Evolutionary conservation across 2,797 vertebrate genomes (phyloP), one percentile per base, ranked within the genome.

Genomic region (Margarornis squamiger): DNA sequence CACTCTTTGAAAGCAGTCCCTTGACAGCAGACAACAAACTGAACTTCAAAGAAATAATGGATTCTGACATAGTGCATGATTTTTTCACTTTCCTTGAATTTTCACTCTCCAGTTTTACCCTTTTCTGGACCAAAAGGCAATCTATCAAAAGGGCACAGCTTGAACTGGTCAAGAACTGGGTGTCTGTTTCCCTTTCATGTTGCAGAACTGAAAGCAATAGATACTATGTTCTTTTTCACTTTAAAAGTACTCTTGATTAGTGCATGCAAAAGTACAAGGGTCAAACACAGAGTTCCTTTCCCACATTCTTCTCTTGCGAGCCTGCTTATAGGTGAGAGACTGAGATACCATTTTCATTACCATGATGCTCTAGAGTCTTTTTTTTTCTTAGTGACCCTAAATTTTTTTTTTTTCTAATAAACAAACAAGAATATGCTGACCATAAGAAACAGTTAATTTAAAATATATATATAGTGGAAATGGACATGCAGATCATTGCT

Each of bases 1-100:
- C 76, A 38, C n/a, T 94, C 87, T 96, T 95, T 96, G 91, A 96
- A 94, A 75, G 87, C 61, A 96, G 67, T 96, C 87, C 87, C 87
- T 84, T 90, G 87, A 92, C 77, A 96, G 71, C 92, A 96, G 85
- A 86, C 89, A 96, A 90, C 91, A 95, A 96, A 96, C 66, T 68
- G 79, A 91, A 88, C 94, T 91, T 95, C 93, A 96, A 95, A 94
- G 82, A 91, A 81, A 73, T 88, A 94, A 86, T 4, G 0, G 51
- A 82, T 86, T 54, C 87, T 95, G 93, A 85, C 85, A 92, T 8
- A 51, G 70, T 61, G 79, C 51, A 84, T 52, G 63, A 59, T 43
- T 82, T 96, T 92, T 91, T 63, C n/a, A 46, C 59, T 93, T 91
- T 65, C 32, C 70, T 88, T 86, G 70, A 78, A 68, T 94, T 94